Conservation (phyloP, 1,140 invertebrate species). For the Drosophila lacteicornis region DNA sequence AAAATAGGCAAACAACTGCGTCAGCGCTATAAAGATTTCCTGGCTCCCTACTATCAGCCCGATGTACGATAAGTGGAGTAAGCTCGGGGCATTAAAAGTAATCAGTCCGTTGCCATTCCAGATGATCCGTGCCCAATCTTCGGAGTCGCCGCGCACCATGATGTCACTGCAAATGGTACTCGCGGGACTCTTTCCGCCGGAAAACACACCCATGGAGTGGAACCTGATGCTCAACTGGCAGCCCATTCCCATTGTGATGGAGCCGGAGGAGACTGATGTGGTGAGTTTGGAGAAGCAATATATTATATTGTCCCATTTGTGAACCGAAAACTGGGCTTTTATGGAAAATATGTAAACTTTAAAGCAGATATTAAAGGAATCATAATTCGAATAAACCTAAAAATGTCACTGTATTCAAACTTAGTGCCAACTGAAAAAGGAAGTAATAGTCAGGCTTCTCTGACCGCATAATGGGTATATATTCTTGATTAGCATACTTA, state of each 20-base stretch:
- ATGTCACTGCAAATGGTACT: slow-evolving; percentile 90
- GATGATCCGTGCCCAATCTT: slow-evolving; percentile 88
- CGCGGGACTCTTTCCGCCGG: slow-evolving; percentile 89
- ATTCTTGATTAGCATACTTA: no score
- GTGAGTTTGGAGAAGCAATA: slow-evolving; percentile 26
- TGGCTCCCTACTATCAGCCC: slow-evolving; percentile 86
- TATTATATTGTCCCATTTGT: no score
- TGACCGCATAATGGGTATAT: no score
- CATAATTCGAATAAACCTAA: no score
- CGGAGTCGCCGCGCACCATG: slow-evolving; percentile 90
- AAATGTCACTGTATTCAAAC: no score
- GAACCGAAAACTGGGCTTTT: no score
- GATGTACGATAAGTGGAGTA: slow-evolving; percentile 81
- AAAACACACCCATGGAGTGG: slow-evolving; percentile 86
- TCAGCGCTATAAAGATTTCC: slow-evolving; percentile 87
- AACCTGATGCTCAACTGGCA: slow-evolving; percentile 89
- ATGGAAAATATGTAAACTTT: background rate
- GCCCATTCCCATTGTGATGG: slow-evolving; percentile 90
- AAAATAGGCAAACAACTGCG: slow-evolving; percentile 87
- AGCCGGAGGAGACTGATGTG: slow-evolving; percentile 87
- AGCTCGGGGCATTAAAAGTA: background rate
- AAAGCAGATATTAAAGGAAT: background rate
- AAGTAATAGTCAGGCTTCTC: no score
- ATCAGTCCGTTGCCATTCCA: slow-evolving; percentile 28
- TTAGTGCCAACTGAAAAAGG: no score